These are phyloP conservation scores for Streptopelia turtur DNA, from an alignment of 2,797 vertebrate species.

Conservation along the genomic window DNA sequence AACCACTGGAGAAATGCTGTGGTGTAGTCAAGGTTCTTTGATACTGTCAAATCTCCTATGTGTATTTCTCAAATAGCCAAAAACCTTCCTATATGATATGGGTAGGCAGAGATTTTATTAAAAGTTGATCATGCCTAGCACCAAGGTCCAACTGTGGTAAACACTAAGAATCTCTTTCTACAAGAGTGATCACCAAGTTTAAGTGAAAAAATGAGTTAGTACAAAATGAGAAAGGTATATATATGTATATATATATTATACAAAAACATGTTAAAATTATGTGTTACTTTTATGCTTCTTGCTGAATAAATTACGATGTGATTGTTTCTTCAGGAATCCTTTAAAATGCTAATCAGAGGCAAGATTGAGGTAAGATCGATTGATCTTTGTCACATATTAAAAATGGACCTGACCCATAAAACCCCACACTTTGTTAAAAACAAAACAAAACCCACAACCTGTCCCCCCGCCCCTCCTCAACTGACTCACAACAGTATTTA, in stretches of 20 bases:
- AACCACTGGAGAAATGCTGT: neutral
- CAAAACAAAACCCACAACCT: neutral
- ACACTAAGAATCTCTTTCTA: neutral
- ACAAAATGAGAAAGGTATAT: neutral
- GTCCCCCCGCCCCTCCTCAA: neutral
- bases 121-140: neutral
- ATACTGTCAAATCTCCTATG: neutral
- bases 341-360: neutral
- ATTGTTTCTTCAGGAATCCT: neutral
- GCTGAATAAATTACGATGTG: neutral
- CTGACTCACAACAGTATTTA: neutral
- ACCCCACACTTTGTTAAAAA: neutral
- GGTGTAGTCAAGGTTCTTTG: neutral
- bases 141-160: neutral
- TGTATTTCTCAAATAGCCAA: neutral
- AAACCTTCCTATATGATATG: neutral
- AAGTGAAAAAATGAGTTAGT: neutral
- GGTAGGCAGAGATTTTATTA: neutral
- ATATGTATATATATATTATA: neutral
- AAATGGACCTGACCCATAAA: neutral
- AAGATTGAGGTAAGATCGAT: neutral
- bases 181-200: neutral
- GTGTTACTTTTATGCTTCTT: neutral
- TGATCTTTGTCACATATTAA: neutral
- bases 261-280: neutral